A percentile compares a stretch with the other conserved stretches of the same genome.
phyloP scores from a whole-genome alignment of 1,140 invertebrate species.

The Heliconius eleuchia region DNA sequence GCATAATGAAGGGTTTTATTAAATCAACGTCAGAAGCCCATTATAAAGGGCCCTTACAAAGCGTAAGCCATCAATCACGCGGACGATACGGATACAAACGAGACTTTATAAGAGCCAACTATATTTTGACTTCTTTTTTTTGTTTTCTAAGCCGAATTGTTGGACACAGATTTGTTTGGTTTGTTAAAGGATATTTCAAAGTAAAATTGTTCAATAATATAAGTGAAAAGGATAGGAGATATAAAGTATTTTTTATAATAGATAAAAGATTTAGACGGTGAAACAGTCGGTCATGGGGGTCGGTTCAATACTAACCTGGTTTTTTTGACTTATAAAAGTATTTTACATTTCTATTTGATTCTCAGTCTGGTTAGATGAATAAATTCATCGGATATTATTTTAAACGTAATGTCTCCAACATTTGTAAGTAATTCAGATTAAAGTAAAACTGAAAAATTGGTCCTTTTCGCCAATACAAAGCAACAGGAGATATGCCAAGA shows the following conservation, averaged over 20 bases:
- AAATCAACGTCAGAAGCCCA: constrained; percentile 78
- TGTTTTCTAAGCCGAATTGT: constrained; percentile 18
- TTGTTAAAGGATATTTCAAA: background rate
- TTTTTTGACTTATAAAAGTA: too few relatives aligned
- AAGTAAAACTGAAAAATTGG: background rate
- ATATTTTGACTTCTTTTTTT: constrained; percentile 40
- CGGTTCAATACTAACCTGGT: too few relatives aligned
- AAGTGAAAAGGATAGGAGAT: background rate
- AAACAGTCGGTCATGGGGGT: too few relatives aligned
- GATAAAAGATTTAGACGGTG: too few relatives aligned
- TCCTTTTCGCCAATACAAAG: background rate
- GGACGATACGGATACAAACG: constrained; percentile 59
- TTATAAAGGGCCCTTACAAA: constrained; percentile 63
- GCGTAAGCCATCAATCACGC: constrained; percentile 67
- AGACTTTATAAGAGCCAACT: constrained; percentile 52
- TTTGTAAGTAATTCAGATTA: too few relatives aligned
- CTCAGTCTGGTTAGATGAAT: too few relatives aligned
- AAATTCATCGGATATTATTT: too few relatives aligned
- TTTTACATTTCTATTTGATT: too few relatives aligned
- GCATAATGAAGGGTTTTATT: constrained; percentile 79
- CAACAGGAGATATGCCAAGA: background rate
- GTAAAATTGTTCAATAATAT: background rate
- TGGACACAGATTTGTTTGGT: background rate
- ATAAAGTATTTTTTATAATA: background rate
- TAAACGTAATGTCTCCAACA: too few relatives aligned